Percentiles rank a stretch among this genome's conserved stretches.
Conservation (phyloP, 2,113 vertebrate species). For the Columba janthina region DNA sequence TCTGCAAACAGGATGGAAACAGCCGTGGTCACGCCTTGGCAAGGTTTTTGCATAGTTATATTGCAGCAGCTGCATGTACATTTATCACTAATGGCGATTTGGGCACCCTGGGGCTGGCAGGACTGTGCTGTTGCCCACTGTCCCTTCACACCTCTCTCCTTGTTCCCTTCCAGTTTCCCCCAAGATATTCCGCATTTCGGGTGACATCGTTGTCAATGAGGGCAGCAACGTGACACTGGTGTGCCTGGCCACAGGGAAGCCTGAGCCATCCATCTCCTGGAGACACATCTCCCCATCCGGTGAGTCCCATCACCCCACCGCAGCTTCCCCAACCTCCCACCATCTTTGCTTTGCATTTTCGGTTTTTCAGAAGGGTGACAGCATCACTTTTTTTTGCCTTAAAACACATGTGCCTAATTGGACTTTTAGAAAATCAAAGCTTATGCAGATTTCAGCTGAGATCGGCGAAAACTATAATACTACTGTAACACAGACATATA, state of each 20-base stretch:
- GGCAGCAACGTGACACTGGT: slow-evolving; percentile 94
- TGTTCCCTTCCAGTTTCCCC: slow-evolving; percentile 86
- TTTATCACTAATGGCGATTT: no score
- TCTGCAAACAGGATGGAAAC: not conserved
- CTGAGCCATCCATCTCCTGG: slow-evolving; percentile 96
- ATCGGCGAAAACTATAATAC: rapidly evolving
- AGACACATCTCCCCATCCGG: slow-evolving; percentile 97
- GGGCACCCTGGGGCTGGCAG: not conserved
- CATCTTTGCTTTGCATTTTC: not conserved
- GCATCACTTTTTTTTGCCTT: not conserved
- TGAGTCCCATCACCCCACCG: slow-evolving; percentile 49
- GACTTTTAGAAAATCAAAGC: not conserved
- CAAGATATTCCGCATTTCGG: slow-evolving; percentile 95
- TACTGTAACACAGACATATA: rapidly evolving
- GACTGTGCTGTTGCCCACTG: not conserved
- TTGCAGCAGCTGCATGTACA: rapidly evolving
- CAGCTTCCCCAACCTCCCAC: no score
- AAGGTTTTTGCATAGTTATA: rapidly evolving
- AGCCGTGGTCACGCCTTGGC: no score
- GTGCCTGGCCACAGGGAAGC: slow-evolving; percentile 95
- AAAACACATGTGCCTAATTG: rapidly evolving
- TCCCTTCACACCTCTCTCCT: not conserved
- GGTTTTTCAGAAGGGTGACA: no score
- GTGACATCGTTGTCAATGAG: slow-evolving; percentile 91
- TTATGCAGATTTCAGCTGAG: not conserved